Conservation (phyloP, 2,797 vertebrate genomes). For the Chelon auratus region DNA sequence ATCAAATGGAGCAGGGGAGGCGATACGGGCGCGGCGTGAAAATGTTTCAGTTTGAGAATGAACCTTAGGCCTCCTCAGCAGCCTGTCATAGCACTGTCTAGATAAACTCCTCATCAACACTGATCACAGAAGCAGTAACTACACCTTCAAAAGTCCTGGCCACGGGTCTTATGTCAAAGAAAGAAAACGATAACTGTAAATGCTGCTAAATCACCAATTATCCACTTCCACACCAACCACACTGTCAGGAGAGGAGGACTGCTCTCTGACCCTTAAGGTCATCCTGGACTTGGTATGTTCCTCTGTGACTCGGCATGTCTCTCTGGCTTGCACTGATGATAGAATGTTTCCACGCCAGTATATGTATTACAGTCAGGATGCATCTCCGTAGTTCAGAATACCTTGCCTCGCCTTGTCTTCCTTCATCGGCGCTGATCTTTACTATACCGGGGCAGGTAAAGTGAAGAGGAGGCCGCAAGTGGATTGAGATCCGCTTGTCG, state of each 20-base stretch:
- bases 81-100: slow-evolving; percentile 64
- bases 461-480: slow-evolving; percentile 8
- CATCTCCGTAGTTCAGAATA: slow-evolving; percentile 15
- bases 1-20: slow-evolving; percentile 14
- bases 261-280: slow-evolving; percentile 29
- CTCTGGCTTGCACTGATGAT: slow-evolving; percentile 57
- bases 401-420: neutral
- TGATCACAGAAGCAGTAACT: slow-evolving; percentile 53
- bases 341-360: slow-evolving; percentile 48
- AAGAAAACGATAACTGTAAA: slow-evolving; percentile 15
- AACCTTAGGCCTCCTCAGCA: slow-evolving; percentile 29
- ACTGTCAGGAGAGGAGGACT: slow-evolving; percentile 29
- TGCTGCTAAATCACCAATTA: slow-evolving; percentile 59
- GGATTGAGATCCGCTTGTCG: neutral
- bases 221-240: slow-evolving; percentile 31
- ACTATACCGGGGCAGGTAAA: neutral
- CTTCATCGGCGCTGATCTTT: neutral
- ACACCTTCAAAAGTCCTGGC: slow-evolving; percentile 12
- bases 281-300: slow-evolving; percentile 54
- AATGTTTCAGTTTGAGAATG: slow-evolving; percentile 20
- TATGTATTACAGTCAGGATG: neutral
- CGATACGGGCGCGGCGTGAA: neutral
- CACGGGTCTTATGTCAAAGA: slow-evolving; percentile 1
- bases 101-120: slow-evolving; percentile 51
- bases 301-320: slow-evolving; percentile 54